Percentiles rank a stretch among this genome's conserved stretches.
Conservation (phyloP, 64 coral and sea anemone species). For the Hydrozoanthus tunicans region DNA sequence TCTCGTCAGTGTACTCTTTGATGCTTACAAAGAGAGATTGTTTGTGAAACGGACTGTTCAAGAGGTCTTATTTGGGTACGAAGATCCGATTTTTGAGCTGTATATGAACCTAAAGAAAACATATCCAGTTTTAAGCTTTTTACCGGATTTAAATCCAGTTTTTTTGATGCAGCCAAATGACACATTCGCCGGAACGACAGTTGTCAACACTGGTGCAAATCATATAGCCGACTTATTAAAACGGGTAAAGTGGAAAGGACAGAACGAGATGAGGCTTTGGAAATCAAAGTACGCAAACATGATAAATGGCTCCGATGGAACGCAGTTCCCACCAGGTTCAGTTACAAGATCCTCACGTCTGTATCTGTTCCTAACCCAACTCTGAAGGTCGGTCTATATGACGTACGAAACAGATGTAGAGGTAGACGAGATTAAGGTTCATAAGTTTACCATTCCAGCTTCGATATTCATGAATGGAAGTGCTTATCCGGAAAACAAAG, state of each 20-base stretch:
- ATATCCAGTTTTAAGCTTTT: conserved; percentile 39
- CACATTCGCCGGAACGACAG: conserved; percentile 49
- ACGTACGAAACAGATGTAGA: conserved; percentile 38
- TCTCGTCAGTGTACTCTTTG: conserved; percentile 57
- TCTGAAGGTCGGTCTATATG: conserved; percentile 79
- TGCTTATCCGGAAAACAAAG: conserved; percentile 62
- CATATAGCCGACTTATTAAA: conserved; percentile 29
- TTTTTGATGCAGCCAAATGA: conserved; percentile 72
- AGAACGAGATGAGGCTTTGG: conserved; percentile 56
- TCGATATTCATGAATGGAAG: conserved; percentile 60
- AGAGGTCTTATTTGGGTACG: conserved; percentile 75
- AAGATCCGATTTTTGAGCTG: conserved; percentile 65
- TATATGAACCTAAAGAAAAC: conserved; percentile 63
- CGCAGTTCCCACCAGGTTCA: conserved; percentile 66
- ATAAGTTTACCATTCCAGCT: conserved; percentile 61
- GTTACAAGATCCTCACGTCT: background rate
- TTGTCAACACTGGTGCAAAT: conserved; percentile 60
- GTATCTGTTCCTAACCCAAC: conserved; percentile 71
- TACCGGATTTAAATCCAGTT: conserved; percentile 68
- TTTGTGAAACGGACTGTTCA: conserved; percentile 60
- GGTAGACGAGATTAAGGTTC: conserved; percentile 58
- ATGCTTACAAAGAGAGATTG: conserved; percentile 60
- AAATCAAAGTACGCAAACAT: conserved; percentile 80
- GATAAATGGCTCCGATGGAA: conserved; percentile 88
- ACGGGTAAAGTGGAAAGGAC: conserved; percentile 74